Percentiles rank a stretch among this genome's conserved stretches.
These are phyloP conservation scores for Polia nebulosa DNA, from an alignment of 2,888 invertebrate genomes.

Conservation along the genomic window DNA sequence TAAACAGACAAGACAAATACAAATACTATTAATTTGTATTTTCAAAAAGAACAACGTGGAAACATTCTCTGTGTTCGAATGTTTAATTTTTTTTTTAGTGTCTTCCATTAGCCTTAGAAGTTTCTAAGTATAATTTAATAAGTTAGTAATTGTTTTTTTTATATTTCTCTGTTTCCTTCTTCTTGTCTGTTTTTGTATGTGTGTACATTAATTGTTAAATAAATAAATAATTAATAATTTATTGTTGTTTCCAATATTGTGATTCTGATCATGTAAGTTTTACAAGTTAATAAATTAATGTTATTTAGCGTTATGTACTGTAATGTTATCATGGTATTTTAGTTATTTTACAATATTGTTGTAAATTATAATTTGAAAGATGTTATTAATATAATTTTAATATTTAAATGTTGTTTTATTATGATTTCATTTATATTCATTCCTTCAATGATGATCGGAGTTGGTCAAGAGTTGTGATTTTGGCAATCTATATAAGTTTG, in stretches of 20 bases:
- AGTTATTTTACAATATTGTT: not conserved
- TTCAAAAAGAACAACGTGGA: no score
- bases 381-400: conserved; percentile 7
- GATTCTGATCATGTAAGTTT: conserved; percentile 5
- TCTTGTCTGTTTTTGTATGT: no score
- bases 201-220: no score
- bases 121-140: not conserved
- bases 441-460: not conserved
- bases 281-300: not conserved
- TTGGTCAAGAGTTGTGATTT: no score
- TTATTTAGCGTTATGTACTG: not conserved
- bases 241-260: conserved; percentile 2
- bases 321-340: not conserved
- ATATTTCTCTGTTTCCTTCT: no score
- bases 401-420: not conserved
- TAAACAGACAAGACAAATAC: no score
- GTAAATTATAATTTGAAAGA: not conserved
- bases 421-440: conserved; percentile 1
- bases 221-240: not conserved
- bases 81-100: no score
- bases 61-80: no score
- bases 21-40: no score
- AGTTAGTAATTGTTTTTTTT: no score
- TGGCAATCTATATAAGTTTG: no score
- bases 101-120: not conserved